Evolutionary conservation across 2,888 invertebrate species (phyloP), one percentile per base, ranked within the genome.

Genomic region (Ennomos quercinarius): DNA sequence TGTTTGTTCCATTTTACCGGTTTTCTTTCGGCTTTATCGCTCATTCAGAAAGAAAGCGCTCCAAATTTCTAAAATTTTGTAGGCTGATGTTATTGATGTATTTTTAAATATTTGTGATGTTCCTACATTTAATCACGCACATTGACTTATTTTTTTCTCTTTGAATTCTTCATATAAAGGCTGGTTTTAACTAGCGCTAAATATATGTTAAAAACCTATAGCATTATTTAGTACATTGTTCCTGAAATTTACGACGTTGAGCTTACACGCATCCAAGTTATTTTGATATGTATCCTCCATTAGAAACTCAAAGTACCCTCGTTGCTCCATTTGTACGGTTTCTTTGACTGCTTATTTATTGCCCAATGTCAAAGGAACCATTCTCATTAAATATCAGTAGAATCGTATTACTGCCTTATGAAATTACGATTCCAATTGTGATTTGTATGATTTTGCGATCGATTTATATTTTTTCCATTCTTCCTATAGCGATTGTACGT

Each of bases 391-490:
- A 50, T 60, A 60, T 38, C 27, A 10, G 11, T 41, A 47, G 47
- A 41, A 52, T 56, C 38, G 53, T 54, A 59, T 58, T 42, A 62
- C 54, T 59, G 49, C 51, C 57, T 57, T 57, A 60, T 57, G 60
- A 60, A 60, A 60, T 65, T 57, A 49, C 58, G 52, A 63, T 66
- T 64, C 48, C 59, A 61, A 64, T 66, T 68, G 68, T 61, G 63
- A 64, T 64, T 58, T 61, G 60, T 61, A 51, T 61, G 55, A 61
- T 61, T 55, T 61, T 58, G 52, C 57, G 42, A 64, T 62, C 54
- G 54, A 62, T 64, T 61, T 44, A 39, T 45, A 57, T 52, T 63
- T 66, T 63, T 61, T 58, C 35, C 37, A n/a, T 53, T 27, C 52
- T 42, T 46, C 59, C 54, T 59, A 42, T 51, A 51, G 57, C 57